Base-by-base conservation (phyloP, 2,113 vertebrate genomes). In the Cichladusa arquata region DNA sequence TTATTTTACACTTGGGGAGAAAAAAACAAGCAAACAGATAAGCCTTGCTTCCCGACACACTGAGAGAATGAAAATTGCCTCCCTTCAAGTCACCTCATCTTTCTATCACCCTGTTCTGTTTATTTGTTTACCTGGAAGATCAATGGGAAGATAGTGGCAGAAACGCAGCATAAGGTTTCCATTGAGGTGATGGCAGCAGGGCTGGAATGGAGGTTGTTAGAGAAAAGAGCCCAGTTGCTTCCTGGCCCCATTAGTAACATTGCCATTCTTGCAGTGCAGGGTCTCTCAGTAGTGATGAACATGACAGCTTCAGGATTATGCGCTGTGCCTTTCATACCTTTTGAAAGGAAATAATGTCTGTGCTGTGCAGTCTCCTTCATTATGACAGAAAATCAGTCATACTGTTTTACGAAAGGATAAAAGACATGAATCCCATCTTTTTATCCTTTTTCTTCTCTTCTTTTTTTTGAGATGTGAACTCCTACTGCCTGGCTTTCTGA, bases 381-480 rank as follows among this genome's bases (percentile, higher is more conserved):
- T 97, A 96, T 60, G 83, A 96, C 95, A 96, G 84, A 97, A 97
- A 98, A 97, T 96, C 94, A 95, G 95, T 95, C 96, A 95, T 73
- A 96, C 91, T 97, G 95, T 97, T 97, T 97, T 93, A 97, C 26
- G 78, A 94, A 97, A 94, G 97, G 96, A 98, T 98, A 97, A 98
- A 98, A 98, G 96, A 72, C 87, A 8, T 31, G 44, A 95, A 86
- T 96, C 94, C 72, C 40, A 24, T 90, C 81, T 88, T 96, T 97
- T 91, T 33, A 53, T 87, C 67, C 69, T 72, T 97, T 96, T 95
- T 36, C 14, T 58, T 93, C 95, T 92, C 92, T 82, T 87, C 92
- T 65, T 11, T 25, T 31, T 96, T 94, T 89, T 95, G 54, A 95
- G 93, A 96, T 0, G 19, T 34, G 72, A 97, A 91, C 93, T 96